Base-by-base conservation (phyloP, 2,888 invertebrate species). In the Taenaris catops region DNA sequence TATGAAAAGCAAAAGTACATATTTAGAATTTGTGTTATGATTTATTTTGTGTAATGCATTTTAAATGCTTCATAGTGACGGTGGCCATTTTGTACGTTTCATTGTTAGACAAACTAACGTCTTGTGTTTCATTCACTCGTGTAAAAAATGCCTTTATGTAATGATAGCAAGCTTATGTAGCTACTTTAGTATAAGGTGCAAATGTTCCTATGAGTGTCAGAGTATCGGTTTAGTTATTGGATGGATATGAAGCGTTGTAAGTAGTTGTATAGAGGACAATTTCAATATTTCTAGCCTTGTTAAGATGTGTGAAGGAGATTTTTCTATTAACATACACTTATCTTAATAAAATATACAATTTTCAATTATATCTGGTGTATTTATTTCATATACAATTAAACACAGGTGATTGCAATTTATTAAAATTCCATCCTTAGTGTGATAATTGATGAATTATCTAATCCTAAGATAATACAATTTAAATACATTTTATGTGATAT, bases 201-300 rank as follows among this genome's bases (percentile, higher is more conserved):
- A 83, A 86, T 83, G 84, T 86, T 86, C 84, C 84, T 86, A 86
- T 79, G 78, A 69, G 67, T 78, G 79, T 74, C 58, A 67, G 65
- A 70, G 64, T 53, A 55, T 53, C 45, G 40, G 48, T 34, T 25
- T 36, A 38, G 34, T 31, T 37, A 36, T 33, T 33, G 33, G 29
- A 49, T 57, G 49, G 54, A 56, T 58, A 56, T 55, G 53, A 56
- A 48, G 41, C 35, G 46, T 47, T 53, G 53, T 51, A 48, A 42
- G 43, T 53, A 48, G 61, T 53, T 58, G 63, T 72, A 70, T 63
- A 70, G 62, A 59, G 58, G 71, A 73, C 67, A 66, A 66, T 68
- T 66, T 65, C 63, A 63, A 69, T 66, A 67, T 66, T 51, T 62
- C 55, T 73, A 69, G 71, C 68, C 65, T 69, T 69, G 70, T 71